These are phyloP conservation scores for Seira ritae DNA, from an alignment of 2,888 invertebrate genomes.

Conservation along the genomic window DNA sequence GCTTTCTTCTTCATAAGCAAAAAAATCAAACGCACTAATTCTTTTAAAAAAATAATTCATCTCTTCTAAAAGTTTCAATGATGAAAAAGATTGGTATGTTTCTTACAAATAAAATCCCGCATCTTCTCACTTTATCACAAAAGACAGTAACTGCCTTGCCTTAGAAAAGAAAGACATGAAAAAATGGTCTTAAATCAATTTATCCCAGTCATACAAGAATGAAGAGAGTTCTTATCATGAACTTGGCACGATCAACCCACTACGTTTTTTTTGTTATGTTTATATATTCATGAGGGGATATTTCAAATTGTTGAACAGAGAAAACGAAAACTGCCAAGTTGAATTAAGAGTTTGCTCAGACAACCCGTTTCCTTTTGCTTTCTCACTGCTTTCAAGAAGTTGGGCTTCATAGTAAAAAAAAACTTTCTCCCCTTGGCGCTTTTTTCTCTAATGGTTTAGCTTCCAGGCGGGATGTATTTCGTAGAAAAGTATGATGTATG, in stretches of 20 bases:
- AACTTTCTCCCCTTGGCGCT: too few relatives aligned
- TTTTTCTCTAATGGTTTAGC: too few relatives aligned
- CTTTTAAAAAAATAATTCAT: too few relatives aligned
- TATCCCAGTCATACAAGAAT: background rate
- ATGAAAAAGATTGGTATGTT: too few relatives aligned
- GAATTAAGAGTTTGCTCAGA: background rate
- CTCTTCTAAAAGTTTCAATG: too few relatives aligned
- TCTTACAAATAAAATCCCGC: too few relatives aligned
- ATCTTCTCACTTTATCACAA: too few relatives aligned
- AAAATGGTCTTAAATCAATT: background rate
- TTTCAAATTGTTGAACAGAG: background rate
- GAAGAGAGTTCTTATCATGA: background rate
- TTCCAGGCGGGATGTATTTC: too few relatives aligned
- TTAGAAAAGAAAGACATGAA: background rate
- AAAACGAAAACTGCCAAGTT: conserved; percentile 8
- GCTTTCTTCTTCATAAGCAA: too few relatives aligned
- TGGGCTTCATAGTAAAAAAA: too few relatives aligned
- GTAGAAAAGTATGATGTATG: too few relatives aligned
- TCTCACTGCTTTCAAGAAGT: background rate
- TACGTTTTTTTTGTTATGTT: background rate
- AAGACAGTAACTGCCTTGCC: background rate
- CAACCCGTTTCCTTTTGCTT: background rate
- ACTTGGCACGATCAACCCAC: background rate
- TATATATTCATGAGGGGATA: background rate
- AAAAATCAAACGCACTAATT: too few relatives aligned